A percentile compares a stretch with the other conserved stretches of the same genome.
phyloP scores from a whole-genome alignment of 2,888 invertebrate species.

The Thalpophila matura region DNA sequence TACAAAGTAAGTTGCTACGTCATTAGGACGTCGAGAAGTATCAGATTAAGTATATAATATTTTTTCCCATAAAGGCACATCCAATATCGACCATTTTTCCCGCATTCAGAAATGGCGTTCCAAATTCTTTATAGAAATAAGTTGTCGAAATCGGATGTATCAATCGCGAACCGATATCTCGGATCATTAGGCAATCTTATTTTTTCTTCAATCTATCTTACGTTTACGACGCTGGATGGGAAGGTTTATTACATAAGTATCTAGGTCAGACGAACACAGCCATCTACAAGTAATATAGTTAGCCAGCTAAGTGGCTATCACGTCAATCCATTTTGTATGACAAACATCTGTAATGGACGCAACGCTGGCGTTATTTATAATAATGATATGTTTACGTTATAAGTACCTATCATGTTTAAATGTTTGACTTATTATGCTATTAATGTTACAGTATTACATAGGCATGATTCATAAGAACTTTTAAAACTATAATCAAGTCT shows the following conservation, averaged over 20 bases:
- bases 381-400: conserved; percentile 2
- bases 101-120: conserved; percentile 8
- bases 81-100: conserved; percentile 4
- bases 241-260: not conserved
- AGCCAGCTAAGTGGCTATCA: conserved; percentile 32
- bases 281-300: conserved; percentile 12
- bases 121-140: conserved; percentile 26
- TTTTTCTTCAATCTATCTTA: conserved; percentile 31
- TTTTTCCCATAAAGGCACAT: not conserved
- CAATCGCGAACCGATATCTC: conserved; percentile 38
- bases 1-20: too few species aligned
- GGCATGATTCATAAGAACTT: too few species aligned
- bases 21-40: not conserved
- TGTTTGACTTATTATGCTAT: not conserved
- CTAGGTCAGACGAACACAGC: conserved; percentile 43
- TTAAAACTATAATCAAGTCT: not conserved
- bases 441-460: not conserved
- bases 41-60: not conserved
- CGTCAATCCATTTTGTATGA: conserved; percentile 22
- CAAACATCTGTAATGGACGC: conserved; percentile 40
- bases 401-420: conserved; percentile 1
- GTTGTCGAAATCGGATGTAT: conserved; percentile 33
- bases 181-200: conserved; percentile 32
- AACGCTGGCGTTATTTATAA: conserved; percentile 10
- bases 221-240: conserved; percentile 6